These are phyloP conservation scores for Spilosoma lubricipeda DNA, from an alignment of 2,888 invertebrate species.

Conservation along the genomic window DNA sequence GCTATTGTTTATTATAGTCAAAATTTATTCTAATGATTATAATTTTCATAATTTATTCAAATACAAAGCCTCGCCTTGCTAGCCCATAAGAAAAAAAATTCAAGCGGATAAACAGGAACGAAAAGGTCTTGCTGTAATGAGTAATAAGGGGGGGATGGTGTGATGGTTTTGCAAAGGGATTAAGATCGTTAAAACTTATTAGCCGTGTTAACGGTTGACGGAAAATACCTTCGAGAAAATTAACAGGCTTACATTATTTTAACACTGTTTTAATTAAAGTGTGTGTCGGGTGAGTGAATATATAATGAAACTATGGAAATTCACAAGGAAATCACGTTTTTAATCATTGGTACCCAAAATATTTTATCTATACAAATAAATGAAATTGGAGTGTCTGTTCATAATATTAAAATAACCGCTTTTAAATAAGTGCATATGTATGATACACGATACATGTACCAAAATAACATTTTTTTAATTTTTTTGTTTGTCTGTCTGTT, in stretches of 20 bases:
- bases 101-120: conserved; percentile 20
- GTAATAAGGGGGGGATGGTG: conserved; percentile 21
- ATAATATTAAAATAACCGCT: too few species aligned
- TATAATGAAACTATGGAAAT: neutral
- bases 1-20: conserved; percentile 14
- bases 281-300: neutral
- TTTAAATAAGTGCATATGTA: too few species aligned
- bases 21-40: conserved; percentile 38
- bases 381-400: too few species aligned
- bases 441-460: too few species aligned
- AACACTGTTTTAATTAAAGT: conserved; percentile 1
- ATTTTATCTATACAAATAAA: too few species aligned
- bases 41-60: conserved; percentile 47
- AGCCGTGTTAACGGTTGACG: conserved; percentile 14
- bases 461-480: too few species aligned
- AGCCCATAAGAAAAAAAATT: conserved; percentile 29
- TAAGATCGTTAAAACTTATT: conserved; percentile 29
- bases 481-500: too few species aligned
- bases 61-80: conserved; percentile 25
- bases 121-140: conserved; percentile 25
- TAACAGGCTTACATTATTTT: conserved; percentile 14
- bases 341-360: too few species aligned
- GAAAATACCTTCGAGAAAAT: conserved; percentile 23
- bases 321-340: too few species aligned
- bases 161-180: conserved; percentile 26